Conservation (phyloP, 2,113 vertebrate species). For the Nothobranchius kuhntae region DNA sequence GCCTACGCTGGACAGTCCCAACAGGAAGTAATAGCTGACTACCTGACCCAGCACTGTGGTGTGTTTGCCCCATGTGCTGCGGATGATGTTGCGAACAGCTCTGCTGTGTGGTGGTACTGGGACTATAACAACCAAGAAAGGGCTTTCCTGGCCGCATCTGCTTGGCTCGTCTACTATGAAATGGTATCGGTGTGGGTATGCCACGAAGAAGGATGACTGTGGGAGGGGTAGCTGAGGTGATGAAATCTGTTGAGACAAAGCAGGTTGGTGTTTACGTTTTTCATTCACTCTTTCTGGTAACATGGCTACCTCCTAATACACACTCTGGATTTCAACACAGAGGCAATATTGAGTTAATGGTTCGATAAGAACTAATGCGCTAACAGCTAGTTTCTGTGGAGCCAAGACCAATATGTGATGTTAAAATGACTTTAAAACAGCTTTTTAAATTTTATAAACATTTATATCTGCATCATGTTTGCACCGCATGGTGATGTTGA, state of each 20-base stretch:
- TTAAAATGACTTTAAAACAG: no score
- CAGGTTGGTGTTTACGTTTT: background rate
- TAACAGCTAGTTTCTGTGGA: no score
- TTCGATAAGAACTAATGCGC: no score
- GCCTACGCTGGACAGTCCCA: conserved; percentile 23
- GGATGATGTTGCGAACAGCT: conserved; percentile 43
- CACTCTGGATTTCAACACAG: no score
- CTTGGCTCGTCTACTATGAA: conserved; percentile 38
- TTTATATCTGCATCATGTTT: no score
- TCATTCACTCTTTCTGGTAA: background rate
- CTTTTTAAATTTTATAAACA: no score
- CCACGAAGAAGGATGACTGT: conserved; percentile 20
- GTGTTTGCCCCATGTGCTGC: conserved; percentile 44
- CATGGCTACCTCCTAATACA: background rate
- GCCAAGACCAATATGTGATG: no score
- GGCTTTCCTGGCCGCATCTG: conserved; percentile 38
- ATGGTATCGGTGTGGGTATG: conserved; percentile 34
- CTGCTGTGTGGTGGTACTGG: conserved; percentile 35
- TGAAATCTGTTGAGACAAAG: conserved; percentile 11
- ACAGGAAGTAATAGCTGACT: conserved; percentile 50
- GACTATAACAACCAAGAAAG: conserved; percentile 54
- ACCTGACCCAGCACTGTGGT: background rate
- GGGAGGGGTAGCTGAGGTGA: no score
- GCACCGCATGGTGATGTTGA: no score
- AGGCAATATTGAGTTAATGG: no score